These are phyloP conservation scores for Xerus rutilus DNA, from an alignment of 2,797 vertebrate genomes.

Conservation along the genomic window DNA sequence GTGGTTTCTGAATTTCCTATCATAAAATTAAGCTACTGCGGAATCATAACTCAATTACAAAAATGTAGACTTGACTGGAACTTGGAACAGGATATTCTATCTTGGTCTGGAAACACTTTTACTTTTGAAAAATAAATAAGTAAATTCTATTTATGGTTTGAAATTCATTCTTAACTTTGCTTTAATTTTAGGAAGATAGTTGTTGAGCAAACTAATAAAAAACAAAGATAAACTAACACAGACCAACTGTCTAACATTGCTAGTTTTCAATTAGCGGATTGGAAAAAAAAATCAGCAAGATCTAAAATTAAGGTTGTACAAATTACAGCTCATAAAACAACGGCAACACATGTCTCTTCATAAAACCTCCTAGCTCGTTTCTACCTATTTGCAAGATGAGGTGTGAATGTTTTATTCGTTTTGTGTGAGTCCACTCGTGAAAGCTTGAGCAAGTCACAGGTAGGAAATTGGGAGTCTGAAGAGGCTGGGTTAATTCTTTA, in stretches of 20 bases:
- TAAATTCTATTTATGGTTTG: constrained; percentile 36
- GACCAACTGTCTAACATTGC: neutral
- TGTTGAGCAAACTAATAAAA: neutral
- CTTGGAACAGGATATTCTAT: neutral
- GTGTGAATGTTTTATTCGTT: neutral
- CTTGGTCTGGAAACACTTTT: constrained; percentile 37
- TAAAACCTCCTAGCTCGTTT: neutral
- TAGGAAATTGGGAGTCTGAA: neutral
- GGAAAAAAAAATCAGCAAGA: neutral
- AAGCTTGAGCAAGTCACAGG: neutral
- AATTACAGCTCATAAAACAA: constrained; percentile 21
- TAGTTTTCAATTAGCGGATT: neutral
- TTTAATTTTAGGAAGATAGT: constrained; percentile 49
- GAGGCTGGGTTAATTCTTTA: neutral
- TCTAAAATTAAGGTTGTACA: constrained; percentile 28
- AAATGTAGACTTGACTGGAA: constrained; percentile 47
- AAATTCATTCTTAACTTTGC: constrained; percentile 40
- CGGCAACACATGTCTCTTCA: neutral
- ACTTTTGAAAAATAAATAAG: constrained; percentile 65
- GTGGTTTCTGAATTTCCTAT: constrained; percentile 63
- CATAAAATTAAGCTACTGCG: constrained; percentile 8
- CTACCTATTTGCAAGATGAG: neutral
- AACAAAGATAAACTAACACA: constrained; percentile 1
- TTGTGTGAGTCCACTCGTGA: neutral
- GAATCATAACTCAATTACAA: constrained; percentile 62